These are phyloP conservation scores for Diachasma alloeum DNA, from an alignment of 1,140 invertebrate species.

Conservation along the genomic window DNA sequence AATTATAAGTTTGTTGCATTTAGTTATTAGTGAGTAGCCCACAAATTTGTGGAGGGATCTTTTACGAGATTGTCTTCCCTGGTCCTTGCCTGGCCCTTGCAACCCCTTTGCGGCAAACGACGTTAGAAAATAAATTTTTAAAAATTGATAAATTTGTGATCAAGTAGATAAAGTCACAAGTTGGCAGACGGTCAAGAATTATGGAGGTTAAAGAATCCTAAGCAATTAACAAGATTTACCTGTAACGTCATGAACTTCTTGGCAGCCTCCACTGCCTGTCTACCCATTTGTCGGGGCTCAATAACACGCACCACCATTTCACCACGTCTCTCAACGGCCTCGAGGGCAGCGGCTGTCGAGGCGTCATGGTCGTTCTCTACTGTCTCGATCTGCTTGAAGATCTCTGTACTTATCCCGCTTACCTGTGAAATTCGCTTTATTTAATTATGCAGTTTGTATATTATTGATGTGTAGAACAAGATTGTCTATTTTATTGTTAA, in stretches of 20 bases:
- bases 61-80: no score
- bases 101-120: no score
- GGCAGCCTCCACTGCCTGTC: conserved; percentile 82
- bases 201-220: no score
- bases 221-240: conserved; percentile 59
- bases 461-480: background rate
- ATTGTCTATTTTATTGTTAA: background rate
- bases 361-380: conserved; percentile 95
- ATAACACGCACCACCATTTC: conserved; percentile 94
- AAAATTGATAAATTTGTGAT: no score
- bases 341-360: conserved; percentile 87
- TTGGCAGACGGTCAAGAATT: no score
- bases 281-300: conserved; percentile 84
- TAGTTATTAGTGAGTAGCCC: no score
- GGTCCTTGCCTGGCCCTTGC: no score
- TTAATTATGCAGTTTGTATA: conserved; percentile 20
- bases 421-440: conserved; percentile 70
- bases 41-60: no score
- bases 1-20: no score
- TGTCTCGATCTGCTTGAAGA: conserved; percentile 95
- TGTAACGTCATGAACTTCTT: conserved; percentile 82
- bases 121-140: no score
- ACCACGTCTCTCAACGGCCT: conserved; percentile 88
- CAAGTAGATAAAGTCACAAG: no score
- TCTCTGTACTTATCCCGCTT: conserved; percentile 92